These are phyloP conservation scores for Solen grandis DNA, from an alignment of 1,140 invertebrate species.

Conservation along the genomic window DNA sequence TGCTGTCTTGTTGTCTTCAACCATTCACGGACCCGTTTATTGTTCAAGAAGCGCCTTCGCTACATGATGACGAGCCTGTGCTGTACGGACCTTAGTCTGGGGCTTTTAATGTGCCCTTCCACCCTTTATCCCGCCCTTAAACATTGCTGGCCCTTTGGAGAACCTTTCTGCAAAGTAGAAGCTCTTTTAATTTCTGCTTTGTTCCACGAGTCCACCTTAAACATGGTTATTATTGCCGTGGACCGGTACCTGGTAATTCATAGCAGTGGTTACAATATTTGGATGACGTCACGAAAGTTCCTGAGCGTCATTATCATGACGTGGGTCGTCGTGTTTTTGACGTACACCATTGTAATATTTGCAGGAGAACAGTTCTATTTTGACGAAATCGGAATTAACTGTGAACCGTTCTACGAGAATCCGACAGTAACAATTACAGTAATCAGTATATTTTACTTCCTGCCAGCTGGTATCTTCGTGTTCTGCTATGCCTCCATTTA, in stretches of 20 bases:
- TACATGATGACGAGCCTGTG: constrained; percentile 61
- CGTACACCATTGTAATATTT: constrained; percentile 55
- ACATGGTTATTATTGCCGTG: constrained; percentile 95
- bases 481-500: constrained; percentile 56
- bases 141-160: constrained; percentile 91
- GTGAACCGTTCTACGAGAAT: constrained; percentile 57
- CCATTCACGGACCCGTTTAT: constrained; percentile 10
- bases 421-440: constrained; percentile 45
- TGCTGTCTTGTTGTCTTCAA: constrained; percentile 57
- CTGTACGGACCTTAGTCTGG: constrained; percentile 59
- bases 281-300: constrained; percentile 50
- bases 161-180: constrained; percentile 91
- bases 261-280: constrained; percentile 84
- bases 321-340: constrained; percentile 54
- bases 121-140: constrained; percentile 53
- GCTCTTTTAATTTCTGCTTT: constrained; percentile 88
- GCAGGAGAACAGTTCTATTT: constrained; percentile 55
- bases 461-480: constrained; percentile 48
- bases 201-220: constrained; percentile 97
- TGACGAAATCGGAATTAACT: constrained; percentile 60
- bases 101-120: constrained; percentile 51
- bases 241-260: constrained; percentile 98
- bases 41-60: constrained; percentile 48
- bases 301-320: constrained; percentile 38
- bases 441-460: constrained; percentile 56